Percentiles rank a stretch among this genome's conserved stretches.
Evolutionary conservation across 1,140 invertebrate species (phyloP).

Genomic region (Oreohelix idahoensis): DNA sequence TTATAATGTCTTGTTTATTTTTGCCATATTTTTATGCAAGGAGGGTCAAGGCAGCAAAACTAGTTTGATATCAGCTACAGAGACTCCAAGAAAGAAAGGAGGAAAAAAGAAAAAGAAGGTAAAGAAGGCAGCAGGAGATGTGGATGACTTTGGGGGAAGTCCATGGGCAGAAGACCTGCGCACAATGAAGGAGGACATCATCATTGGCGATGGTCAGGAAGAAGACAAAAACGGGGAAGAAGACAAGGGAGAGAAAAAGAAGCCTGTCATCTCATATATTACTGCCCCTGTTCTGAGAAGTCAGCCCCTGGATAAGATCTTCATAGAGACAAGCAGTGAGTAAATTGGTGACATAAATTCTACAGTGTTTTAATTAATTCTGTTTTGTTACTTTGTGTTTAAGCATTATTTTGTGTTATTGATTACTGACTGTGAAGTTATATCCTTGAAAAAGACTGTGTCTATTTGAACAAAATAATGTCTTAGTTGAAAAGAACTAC

Average conservation of each 20-base stretch:
- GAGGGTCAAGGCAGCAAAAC: conserved; percentile 65
- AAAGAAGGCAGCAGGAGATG: conserved; percentile 34
- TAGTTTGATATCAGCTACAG: conserved; percentile 59
- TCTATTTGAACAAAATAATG: too few relatives aligned
- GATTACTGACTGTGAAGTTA: too few relatives aligned
- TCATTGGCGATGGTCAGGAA: conserved; percentile 46
- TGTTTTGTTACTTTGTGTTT: too few relatives aligned
- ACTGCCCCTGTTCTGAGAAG: conserved; percentile 54
- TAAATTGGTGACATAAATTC: background rate
- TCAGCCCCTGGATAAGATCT: conserved; percentile 65
- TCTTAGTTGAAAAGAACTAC: too few relatives aligned
- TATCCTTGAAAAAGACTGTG: too few relatives aligned
- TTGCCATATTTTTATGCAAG: conserved; percentile 38
- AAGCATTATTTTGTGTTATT: too few relatives aligned
- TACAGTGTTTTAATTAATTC: too few relatives aligned
- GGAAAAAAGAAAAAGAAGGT: conserved; percentile 58
- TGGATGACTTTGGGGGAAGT: conserved; percentile 55
- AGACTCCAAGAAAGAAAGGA: conserved; percentile 58
- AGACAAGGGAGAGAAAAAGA: conserved; percentile 45
- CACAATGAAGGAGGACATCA: conserved; percentile 64
- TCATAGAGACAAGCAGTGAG: conserved; percentile 66
- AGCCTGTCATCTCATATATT: conserved; percentile 27
- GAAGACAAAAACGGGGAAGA: background rate
- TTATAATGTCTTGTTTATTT: background rate
- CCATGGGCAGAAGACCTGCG: conserved; percentile 59